Base-by-base conservation (phyloP, 1,140 invertebrate genomes). In the Agrilus planipennis region DNA sequence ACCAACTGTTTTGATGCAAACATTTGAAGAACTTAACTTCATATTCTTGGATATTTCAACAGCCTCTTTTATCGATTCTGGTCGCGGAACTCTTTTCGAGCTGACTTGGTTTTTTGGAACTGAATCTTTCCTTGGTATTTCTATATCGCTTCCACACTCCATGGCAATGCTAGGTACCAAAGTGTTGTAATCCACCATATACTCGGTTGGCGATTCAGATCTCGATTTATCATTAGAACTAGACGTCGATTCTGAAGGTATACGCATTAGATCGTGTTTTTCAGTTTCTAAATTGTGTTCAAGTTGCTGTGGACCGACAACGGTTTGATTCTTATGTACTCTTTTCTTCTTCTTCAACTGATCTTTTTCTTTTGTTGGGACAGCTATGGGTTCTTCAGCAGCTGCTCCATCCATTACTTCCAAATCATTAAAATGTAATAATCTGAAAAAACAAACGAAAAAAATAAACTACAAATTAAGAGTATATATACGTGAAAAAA, bases 391-490 rank as follows among this genome's bases (percentile, higher is more conserved):
- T 41, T 66, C 63, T 42, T 64, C 62, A 10, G 68, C 66, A 1
- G 75, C 71, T 2, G 75, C 68, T 31, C 75, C 73, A 4, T 78
- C 78, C 46, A 71, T 69, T 20, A 75, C 68, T 45, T 78, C 72
- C 19, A 84, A 69, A 50, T 84, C 77, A 54, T 80, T 73, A 44
- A 77, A 76, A 53, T 76, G 71, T 5, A 84, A 62, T 31, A 84
- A 68, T 54, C 81, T 84, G 57, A 6, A 65, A 63, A 44, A 14
- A 34, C 31, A n/a, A 45, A 51, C n/a, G n/a, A n/a, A n/a, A n/a
- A n/a, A n/a, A n/a, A n/a, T n/a, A n/a, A n/a, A n/a, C n/a, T n/a
- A 45, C 11, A 4, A 32, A 41, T 21, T 34, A 45, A 40, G 10
- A 15, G 10, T 44, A 32, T n/a, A n/a, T n/a, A n/a, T n/a, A n/a